These are phyloP conservation scores for Abramis brama DNA, from an alignment of 2,113 vertebrate genomes.

Conservation along the genomic window DNA sequence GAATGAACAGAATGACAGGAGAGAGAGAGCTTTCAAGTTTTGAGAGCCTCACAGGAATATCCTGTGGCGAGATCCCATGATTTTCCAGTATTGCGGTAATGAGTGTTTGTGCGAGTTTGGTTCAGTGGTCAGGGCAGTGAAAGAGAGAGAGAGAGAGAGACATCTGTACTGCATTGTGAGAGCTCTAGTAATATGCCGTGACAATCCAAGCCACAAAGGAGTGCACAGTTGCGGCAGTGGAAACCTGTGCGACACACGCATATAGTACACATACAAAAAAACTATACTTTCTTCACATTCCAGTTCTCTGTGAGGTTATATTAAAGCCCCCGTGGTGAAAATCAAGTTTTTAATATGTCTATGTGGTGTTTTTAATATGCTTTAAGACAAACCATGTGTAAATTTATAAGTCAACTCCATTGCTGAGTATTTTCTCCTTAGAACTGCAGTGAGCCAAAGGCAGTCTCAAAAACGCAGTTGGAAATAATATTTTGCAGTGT, in stretches of 20 bases:
- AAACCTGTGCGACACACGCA: constrained; percentile 45
- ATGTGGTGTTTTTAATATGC: too few species aligned
- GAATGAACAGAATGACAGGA: constrained; percentile 1
- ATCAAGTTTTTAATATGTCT: too few species aligned
- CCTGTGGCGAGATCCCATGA: constrained; percentile 20
- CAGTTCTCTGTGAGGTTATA: not conserved
- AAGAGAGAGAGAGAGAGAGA: constrained; percentile 1
- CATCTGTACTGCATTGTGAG: constrained; percentile 47
- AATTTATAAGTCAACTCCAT: too few species aligned
- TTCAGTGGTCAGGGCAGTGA: not conserved
- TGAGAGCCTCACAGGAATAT: constrained; percentile 41
- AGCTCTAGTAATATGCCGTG: constrained; percentile 54
- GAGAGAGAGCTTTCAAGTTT: constrained; percentile 23
- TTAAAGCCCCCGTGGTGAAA: too few species aligned
- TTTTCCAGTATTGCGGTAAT: constrained; percentile 26
- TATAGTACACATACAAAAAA: not conserved
- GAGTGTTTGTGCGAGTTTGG: not conserved
- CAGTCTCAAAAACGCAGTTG: too few species aligned
- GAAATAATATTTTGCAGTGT: too few species aligned
- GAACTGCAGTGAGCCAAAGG: too few species aligned
- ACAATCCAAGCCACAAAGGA: constrained; percentile 73
- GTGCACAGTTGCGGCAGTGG: constrained; percentile 68
- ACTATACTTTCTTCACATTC: not conserved
- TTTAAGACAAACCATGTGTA: too few species aligned
- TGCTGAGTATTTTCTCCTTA: too few species aligned